Evolutionary conservation across 2,888 invertebrate genomes (phyloP).

Genomic region (Operophtera brumata): DNA sequence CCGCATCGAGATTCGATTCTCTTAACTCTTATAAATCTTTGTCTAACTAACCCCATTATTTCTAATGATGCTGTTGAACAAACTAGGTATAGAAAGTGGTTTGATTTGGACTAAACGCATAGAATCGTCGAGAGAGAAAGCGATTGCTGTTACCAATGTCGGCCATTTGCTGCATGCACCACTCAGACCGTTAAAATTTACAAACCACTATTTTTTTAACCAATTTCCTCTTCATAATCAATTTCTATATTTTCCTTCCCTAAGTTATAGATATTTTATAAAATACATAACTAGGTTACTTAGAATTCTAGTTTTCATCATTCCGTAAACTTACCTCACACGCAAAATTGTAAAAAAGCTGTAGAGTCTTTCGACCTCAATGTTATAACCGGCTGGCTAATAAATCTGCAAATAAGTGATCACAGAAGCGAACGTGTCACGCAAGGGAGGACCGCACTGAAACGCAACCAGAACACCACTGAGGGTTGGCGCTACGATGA

Average conservation of each 20-base stretch:
- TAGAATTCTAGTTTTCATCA: conserved; percentile 21
- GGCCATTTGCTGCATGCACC: conserved; percentile 62
- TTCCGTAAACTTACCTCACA: conserved; percentile 55
- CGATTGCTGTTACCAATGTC: conserved; percentile 51
- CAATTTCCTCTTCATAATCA: conserved; percentile 21
- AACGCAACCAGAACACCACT: conserved; percentile 68
- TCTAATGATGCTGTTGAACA: conserved; percentile 16
- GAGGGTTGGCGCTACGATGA: conserved; percentile 59
- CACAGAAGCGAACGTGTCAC: conserved; percentile 54
- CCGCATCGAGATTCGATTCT: neutral
- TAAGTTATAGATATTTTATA: conserved; percentile 23
- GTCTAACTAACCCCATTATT: neutral
- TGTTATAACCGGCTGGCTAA: conserved; percentile 40
- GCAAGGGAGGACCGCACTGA: conserved; percentile 48
- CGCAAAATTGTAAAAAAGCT: conserved; percentile 44
- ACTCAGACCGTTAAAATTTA: conserved; percentile 39
- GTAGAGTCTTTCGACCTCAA: conserved; percentile 38
- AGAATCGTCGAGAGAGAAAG: conserved; percentile 62
- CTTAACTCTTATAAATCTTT: too few relatives aligned
- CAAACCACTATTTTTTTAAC: conserved; percentile 28
- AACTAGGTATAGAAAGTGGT: conserved; percentile 53
- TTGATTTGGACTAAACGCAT: conserved; percentile 31
- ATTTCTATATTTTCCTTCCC: conserved; percentile 27
- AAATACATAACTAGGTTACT: conserved; percentile 29
- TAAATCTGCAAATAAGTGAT: conserved; percentile 61